Evolutionary conservation across 2,797 vertebrate species (phyloP), one percentile per base, ranked within the genome.

Genomic region (Choloepus didactylus): DNA sequence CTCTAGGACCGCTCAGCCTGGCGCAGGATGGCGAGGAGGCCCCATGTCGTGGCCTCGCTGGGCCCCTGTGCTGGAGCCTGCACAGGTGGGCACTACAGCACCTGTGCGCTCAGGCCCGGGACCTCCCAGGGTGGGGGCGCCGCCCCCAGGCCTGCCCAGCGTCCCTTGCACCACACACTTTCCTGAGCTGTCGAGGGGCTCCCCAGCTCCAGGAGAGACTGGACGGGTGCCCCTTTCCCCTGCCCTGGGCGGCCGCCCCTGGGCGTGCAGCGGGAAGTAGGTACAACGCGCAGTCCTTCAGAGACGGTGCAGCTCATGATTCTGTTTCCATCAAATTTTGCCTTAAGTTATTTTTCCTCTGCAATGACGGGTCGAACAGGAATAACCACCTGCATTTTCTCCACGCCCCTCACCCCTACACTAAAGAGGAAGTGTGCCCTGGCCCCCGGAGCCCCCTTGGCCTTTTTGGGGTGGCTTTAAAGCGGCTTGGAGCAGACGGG

Each of bases 401-500:
- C 41, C 41, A 44, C 41, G 41, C 41, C 41, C 41, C 41, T 35
- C 6, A 92, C 15, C 12, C 18, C 4, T 46, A 31, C n/a, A 21
- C 41, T 67, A 75, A 87, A 62, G 10, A 51, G 41, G 46, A 41
- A 66, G 23, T 9, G 2, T 44, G 10, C 10, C 6, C 35, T 67
- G 89, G 92, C 35, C n/a, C 11, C 80, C 6, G 41, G 41, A 44
- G 5, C 41, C 41, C 41, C 41, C 41, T 44, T 18, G 73, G 83
- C 49, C n/a, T 6, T 94, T 96, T 59, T 19, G 23, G 60, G 54
- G 93, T 86, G 93, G 41, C 85, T 94, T 94, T 92, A 94, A 88
- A 95, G 95, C 92, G 64, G 12, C 54, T 92, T 76, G 11, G 41
- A 94, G 85, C 96, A 75, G 92, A 93, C 25, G 93, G 90, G 93